Evolutionary conservation across 92 coral and sea anemone genomes (phyloP), one percentile per base, ranked within the genome.

Genomic region (Bergia puertoricense): DNA sequence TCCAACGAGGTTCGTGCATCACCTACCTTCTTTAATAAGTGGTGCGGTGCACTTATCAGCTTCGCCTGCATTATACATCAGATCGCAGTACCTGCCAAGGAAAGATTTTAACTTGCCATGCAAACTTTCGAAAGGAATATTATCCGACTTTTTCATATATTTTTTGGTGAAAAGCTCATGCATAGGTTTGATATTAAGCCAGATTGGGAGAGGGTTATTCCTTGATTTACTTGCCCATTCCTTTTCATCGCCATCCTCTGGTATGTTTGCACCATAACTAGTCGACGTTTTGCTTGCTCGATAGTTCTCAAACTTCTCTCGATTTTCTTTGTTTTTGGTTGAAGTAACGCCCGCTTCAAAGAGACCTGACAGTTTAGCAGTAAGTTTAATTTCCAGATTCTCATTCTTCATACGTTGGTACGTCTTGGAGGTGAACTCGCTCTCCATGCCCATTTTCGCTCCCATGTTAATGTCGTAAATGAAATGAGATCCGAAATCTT

Each of bases 221-320:
- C 68, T 54, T 85, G 78, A 30, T 59, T 77, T 46, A 13, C 90
- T 51, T 40, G 80, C 79, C 92, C 92, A 89, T 3, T 77, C 39
- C 15, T 38, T 40, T 16, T 82, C 78, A 16, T 85, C 69, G 2
- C 89, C 90, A 57, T 89, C 79, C 9, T 90, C 79, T 11, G 92
- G 92, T 5, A 89, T 85, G 18, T 77, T 75, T 22, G 90, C 73
- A 38, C 92, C 92, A 76, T 76, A 76, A 4, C 82, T 51, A 85
- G 73, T 54, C 2, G 76, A 18, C 59, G 44, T 66, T 75, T 89
- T 85, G 39, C 79, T 85, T 78, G 82, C 82, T 9, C 89, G 89
- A 42, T 82, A 57, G 66, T 75, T 45, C 86, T 89, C 92, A 40
- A 89, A 89, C 65, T 80, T 89, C 62, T 85, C 85, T 74, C 92